Evolutionary conservation across 2,888 invertebrate genomes (phyloP).

Genomic region (Kryphioiulus occultus): DNA sequence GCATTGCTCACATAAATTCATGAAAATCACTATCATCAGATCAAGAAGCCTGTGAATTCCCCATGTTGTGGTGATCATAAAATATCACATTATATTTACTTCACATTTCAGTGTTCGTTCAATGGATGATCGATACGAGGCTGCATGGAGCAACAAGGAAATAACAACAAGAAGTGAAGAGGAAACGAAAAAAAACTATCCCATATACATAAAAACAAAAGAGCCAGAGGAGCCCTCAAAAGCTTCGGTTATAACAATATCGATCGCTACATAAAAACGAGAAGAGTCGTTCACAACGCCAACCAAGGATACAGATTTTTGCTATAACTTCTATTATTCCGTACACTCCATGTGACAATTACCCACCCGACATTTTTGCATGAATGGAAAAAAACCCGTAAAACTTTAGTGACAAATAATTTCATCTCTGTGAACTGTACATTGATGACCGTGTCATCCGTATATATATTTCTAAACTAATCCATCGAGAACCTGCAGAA

Average conservation of each 20-base stretch:
- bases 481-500: neutral
- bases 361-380: neutral
- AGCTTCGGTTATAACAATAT: neutral
- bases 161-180: slow-evolving; percentile 24
- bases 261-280: neutral
- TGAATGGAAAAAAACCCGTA: neutral
- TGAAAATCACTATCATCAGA: slow-evolving; percentile 39
- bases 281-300: slow-evolving; percentile 14
- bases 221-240: slow-evolving; percentile 32
- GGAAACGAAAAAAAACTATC: slow-evolving; percentile 10
- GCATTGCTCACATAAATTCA: slow-evolving; percentile 40
- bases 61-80: slow-evolving; percentile 27
- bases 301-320: slow-evolving; percentile 9
- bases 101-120: neutral
- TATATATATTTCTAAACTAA: slow-evolving; percentile 37
- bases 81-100: slow-evolving; percentile 36
- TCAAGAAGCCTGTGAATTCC: slow-evolving; percentile 28
- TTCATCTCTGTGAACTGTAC: slow-evolving; percentile 33
- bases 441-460: slow-evolving; percentile 45
- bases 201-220: slow-evolving; percentile 39
- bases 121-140: neutral
- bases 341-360: neutral
- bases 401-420: slow-evolving; percentile 16
- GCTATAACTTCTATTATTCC: neutral
- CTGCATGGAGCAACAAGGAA: slow-evolving; percentile 14